A percentile compares a stretch with the other conserved stretches of the same genome.
Evolutionary conservation across 2,113 vertebrate genomes (phyloP).

Genomic region (Setophaga petechia): DNA sequence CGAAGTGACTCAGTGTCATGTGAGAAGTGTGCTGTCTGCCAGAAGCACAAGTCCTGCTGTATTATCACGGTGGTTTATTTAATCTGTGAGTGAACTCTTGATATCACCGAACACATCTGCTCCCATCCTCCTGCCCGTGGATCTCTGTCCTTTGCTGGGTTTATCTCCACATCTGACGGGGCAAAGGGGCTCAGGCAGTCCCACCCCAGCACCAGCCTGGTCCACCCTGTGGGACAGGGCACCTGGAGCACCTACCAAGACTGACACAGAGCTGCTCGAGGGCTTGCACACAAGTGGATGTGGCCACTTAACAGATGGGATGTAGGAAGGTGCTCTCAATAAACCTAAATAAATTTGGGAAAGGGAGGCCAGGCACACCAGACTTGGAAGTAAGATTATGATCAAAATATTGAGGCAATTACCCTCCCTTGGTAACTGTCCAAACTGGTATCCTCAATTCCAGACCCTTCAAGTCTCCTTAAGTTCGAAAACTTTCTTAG

Average conservation of each 20-base stretch:
- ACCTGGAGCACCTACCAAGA: neutral
- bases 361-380: neutral
- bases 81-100: neutral
- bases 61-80: slow-evolving; percentile 35
- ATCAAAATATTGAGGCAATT: slow-evolving; percentile 1
- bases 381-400: neutral
- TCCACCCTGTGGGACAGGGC: neutral
- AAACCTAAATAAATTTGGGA: neutral
- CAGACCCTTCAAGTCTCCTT: neutral
- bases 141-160: neutral
- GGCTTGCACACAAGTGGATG: neutral
- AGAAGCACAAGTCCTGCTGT: neutral
- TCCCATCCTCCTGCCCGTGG: neutral
- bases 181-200: neutral
- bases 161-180: neutral
- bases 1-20: slow-evolving; percentile 35
- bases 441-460: neutral
- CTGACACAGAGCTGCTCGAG: neutral
- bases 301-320: neutral
- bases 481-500: neutral
- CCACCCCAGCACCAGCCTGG: neutral
- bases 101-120: neutral
- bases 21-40: slow-evolving; percentile 6
- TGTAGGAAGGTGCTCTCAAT: neutral
- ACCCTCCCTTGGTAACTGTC: neutral